These are phyloP conservation scores for Zonotrichia leucophrys DNA, from an alignment of 2,113 vertebrate species.

Conservation along the genomic window DNA sequence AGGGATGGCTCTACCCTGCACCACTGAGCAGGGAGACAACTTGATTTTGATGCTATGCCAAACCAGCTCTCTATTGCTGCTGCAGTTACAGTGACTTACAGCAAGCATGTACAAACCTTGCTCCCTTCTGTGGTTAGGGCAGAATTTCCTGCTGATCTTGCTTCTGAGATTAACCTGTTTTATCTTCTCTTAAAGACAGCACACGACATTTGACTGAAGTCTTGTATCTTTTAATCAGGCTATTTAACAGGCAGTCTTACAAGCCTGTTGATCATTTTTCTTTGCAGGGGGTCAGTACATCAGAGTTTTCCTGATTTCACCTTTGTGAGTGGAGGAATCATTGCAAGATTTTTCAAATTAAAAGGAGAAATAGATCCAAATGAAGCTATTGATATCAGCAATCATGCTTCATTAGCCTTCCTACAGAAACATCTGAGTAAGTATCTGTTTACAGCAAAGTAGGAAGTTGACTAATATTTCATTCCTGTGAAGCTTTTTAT, in stretches of 20 bases:
- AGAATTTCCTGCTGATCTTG: neutral
- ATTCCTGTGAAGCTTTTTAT: neutral
- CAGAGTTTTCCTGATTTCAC: constrained; percentile 96
- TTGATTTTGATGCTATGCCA: neutral
- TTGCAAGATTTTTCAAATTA: constrained; percentile 84
- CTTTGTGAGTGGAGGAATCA: constrained; percentile 82
- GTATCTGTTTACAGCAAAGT: neutral
- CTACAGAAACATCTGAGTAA: constrained; percentile 92
- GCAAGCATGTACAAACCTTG: neutral
- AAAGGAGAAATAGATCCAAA: constrained; percentile 89
- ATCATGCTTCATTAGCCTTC: constrained; percentile 92
- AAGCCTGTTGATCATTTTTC: neutral
- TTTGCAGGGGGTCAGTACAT: constrained; percentile 88
- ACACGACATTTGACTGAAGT: neutral
- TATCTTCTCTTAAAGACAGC: neutral
- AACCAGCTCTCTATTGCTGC: neutral
- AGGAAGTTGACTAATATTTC: neutral
- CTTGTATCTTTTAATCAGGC: neutral
- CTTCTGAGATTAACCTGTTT: neutral
- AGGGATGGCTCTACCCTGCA: neutral
- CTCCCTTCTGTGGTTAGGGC: neutral
- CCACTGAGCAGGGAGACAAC: neutral
- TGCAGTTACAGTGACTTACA: neutral
- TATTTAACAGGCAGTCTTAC: neutral
- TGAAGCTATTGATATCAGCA: constrained; percentile 85